Conservation (phyloP, 2,113 vertebrate genomes). For the Rhea americana region DNA sequence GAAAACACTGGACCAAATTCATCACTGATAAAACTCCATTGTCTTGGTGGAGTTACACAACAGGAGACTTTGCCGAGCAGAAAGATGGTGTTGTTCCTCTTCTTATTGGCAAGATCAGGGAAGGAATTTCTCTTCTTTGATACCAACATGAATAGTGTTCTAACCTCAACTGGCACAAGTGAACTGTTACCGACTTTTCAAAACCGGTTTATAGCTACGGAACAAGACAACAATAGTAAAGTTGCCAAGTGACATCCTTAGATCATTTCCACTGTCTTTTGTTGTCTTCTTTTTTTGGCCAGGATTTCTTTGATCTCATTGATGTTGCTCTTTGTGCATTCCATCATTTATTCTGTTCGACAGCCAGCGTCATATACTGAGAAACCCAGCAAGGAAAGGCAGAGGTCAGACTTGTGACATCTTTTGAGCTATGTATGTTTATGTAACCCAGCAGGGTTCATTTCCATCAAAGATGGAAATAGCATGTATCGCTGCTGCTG, state of each 20-base stretch:
- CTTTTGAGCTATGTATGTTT: constrained; percentile 59
- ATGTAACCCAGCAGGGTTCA: constrained; percentile 65
- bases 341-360: constrained; percentile 30
- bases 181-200: constrained; percentile 8
- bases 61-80: background rate
- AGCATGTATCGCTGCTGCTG: background rate
- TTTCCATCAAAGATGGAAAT: constrained; percentile 47
- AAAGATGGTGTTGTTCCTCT: background rate
- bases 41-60: background rate
- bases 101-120: background rate
- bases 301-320: constrained; percentile 41
- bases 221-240: background rate
- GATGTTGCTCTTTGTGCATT: constrained; percentile 32
- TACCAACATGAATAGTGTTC: background rate
- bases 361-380: constrained; percentile 11
- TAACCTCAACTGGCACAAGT: background rate
- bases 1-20: background rate
- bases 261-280: constrained; percentile 24
- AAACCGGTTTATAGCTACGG: background rate
- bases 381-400: constrained; percentile 52
- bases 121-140: constrained; percentile 29
- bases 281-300: constrained; percentile 18
- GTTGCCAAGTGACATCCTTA: constrained; percentile 42
- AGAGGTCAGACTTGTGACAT: constrained; percentile 68
- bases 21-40: background rate